Evolutionary conservation across 1,140 invertebrate species (phyloP).

Genomic region (Pararge aegeria): DNA sequence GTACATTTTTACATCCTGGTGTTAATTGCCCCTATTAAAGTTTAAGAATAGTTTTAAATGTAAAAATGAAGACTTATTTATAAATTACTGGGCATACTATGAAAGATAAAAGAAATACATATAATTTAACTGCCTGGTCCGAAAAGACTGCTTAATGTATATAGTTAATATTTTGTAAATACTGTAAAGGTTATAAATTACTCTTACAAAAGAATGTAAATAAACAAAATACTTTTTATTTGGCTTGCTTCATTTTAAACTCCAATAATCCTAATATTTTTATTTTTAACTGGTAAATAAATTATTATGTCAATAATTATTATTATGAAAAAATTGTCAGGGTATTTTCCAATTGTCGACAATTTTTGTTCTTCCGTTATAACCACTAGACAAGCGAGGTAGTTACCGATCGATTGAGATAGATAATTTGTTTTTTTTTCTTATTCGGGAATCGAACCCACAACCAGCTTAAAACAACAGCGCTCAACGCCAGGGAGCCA

Average conservation of each 20-base stretch:
- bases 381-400: no score
- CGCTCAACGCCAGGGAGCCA: no score
- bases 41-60: conserved; percentile 14
- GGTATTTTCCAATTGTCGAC: no score
- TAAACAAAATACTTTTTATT: conserved; percentile 12
- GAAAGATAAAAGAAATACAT: conserved; percentile 16
- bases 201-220: conserved; percentile 30
- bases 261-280: no score
- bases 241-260: not conserved
- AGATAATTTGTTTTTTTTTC: no score
- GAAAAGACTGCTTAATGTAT: conserved; percentile 48
- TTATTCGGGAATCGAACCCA: no score
- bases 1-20: conserved; percentile 88
- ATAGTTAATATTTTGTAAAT: conserved; percentile 49
- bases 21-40: conserved; percentile 81
- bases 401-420: no score
- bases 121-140: conserved; percentile 22
- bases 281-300: no score
- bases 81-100: conserved; percentile 21
- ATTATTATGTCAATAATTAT: no score
- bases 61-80: conserved; percentile 1
- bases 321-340: no score
- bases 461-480: no score
- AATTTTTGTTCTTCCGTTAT: no score
- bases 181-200: conserved; percentile 30